Evolutionary conservation across 2,888 invertebrate species (phyloP).

Genomic region (Microdon myrmicae): DNA sequence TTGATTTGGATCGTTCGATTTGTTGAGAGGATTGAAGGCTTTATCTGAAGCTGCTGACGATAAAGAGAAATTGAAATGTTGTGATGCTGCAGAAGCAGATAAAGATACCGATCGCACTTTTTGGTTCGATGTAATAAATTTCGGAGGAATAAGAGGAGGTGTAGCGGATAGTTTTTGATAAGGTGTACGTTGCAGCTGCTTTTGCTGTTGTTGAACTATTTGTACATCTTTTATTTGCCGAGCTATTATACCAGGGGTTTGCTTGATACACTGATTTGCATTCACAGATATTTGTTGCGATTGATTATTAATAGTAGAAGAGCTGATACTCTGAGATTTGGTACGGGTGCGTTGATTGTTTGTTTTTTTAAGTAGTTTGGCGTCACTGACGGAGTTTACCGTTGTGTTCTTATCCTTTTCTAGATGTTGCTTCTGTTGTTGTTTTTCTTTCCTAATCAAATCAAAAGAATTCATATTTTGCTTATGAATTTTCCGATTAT

Average conservation of each 20-base stretch:
- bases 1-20: constrained; percentile 47
- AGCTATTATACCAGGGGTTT: too few relatives aligned
- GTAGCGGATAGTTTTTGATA: too few relatives aligned
- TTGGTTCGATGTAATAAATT: constrained; percentile 49
- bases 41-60: constrained; percentile 25
- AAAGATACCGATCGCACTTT: constrained; percentile 41
- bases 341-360: constrained; percentile 43
- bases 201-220: constrained; percentile 37
- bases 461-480: constrained; percentile 60
- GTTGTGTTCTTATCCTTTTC: constrained; percentile 35
- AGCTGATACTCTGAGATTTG: constrained; percentile 38
- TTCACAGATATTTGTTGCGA: constrained; percentile 42
- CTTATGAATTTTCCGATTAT: constrained; percentile 26
- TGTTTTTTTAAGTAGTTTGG: constrained; percentile 37
- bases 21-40: too few relatives aligned
- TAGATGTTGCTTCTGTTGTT: constrained; percentile 54
- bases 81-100: constrained; percentile 33
- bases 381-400: constrained; percentile 30
- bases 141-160: constrained; percentile 27
- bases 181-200: constrained; percentile 38
- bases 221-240: constrained; percentile 19
- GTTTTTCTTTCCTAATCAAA: constrained; percentile 63
- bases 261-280: constrained; percentile 55
- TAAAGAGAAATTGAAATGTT: not conserved
- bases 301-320: constrained; percentile 30